Conservation (phyloP, 2,888 invertebrate genomes). For the Caenorhabditis japonica region DNA sequence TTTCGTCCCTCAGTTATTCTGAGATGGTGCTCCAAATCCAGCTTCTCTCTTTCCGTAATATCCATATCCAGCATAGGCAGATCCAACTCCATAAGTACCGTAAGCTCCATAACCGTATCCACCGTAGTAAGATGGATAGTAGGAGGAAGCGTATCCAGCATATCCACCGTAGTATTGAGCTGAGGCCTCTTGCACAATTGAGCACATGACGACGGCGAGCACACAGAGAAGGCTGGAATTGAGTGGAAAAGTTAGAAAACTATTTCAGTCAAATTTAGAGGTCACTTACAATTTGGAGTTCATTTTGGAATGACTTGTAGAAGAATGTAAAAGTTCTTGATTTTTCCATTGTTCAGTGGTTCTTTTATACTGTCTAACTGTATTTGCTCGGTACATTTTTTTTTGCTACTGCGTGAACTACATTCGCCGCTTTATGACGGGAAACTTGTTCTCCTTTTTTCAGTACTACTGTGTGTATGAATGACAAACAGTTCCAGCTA, state of each 20-base stretch:
- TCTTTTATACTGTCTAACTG: not conserved
- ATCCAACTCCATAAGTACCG: constrained; percentile 25
- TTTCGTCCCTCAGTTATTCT: not conserved
- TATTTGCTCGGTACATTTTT: not conserved
- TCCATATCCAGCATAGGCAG: constrained; percentile 10
- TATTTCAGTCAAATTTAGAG: too few relatives aligned
- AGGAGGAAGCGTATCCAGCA: constrained; percentile 35
- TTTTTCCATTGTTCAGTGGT: not conserved
- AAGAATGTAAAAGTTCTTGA: not conserved
- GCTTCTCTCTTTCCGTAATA: constrained; percentile 16
- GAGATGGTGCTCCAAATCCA: constrained; percentile 12
- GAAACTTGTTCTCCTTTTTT: not conserved
- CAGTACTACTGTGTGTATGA: too few relatives aligned
- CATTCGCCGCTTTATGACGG: not conserved
- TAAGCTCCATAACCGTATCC: constrained; percentile 30
- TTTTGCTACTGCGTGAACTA: constrained; percentile 1
- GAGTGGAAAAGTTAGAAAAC: not conserved
- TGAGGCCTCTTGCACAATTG: constrained; percentile 33
- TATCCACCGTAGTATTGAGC: too few relatives aligned
- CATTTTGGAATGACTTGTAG: not conserved
- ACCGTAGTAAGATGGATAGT: constrained; percentile 41
- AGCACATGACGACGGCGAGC: constrained; percentile 39
- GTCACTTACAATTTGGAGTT: constrained; percentile 10
- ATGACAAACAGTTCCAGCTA: too few relatives aligned
- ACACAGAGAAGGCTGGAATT: constrained; percentile 39